These are phyloP conservation scores for Nomia melanderi DNA, from an alignment of 1,140 invertebrate genomes.

Conservation along the genomic window DNA sequence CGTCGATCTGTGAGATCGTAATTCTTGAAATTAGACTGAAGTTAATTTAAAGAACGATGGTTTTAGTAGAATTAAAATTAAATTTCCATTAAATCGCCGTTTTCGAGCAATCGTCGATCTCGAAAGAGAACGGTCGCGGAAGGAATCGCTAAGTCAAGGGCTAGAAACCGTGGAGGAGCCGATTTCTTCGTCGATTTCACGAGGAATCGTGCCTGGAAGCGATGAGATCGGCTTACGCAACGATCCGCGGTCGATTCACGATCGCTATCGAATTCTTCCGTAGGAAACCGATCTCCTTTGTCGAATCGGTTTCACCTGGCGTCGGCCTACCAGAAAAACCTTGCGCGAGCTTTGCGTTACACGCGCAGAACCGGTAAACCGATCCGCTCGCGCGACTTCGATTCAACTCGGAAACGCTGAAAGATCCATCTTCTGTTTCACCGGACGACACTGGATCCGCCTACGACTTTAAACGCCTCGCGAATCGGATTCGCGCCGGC, in stretches of 20 bases:
- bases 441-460: background rate
- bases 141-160: no score
- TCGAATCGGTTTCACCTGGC: background rate
- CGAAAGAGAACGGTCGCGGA: no score
- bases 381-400: slow-evolving; percentile 6
- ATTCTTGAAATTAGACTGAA: no score
- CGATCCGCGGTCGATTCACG: background rate
- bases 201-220: background rate
- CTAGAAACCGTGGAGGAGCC: no score
- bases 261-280: background rate
- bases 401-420: background rate
- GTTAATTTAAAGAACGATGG: no score
- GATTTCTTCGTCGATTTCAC: background rate
- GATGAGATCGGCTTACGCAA: background rate
- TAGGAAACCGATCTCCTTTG: background rate
- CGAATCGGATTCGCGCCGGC: slow-evolving; percentile 4
- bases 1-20: no score
- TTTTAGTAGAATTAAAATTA: no score
- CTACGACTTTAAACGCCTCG: background rate
- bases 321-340: background rate
- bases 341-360: background rate
- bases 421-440: slow-evolving; percentile 22
- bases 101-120: no score
- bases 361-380: slow-evolving; percentile 7
- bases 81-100: no score